Conservation (phyloP, 1,140 invertebrate genomes). For the Drosophila carrolli region DNA sequence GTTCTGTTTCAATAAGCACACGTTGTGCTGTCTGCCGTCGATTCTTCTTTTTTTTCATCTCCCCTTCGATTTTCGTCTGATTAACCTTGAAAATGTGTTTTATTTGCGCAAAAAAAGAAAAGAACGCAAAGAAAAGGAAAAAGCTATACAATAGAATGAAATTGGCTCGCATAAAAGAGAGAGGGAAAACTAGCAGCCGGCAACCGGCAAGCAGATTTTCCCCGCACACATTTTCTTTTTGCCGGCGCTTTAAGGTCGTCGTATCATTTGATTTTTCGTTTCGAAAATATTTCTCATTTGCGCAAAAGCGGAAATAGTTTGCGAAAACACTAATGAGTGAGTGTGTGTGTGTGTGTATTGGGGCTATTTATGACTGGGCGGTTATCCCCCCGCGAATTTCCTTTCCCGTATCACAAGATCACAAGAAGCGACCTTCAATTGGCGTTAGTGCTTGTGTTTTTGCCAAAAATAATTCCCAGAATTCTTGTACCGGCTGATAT, state of each 20-base stretch:
- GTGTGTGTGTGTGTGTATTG: neutral
- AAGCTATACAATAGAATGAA: conserved; percentile 26
- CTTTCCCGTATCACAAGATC: conserved; percentile 43
- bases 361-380: conserved; percentile 40
- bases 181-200: conserved; percentile 45
- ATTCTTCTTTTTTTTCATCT: neutral
- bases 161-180: conserved; percentile 13
- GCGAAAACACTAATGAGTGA: conserved; percentile 30
- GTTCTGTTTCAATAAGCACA: conserved; percentile 53
- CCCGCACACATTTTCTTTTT: neutral
- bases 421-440: conserved; percentile 45
- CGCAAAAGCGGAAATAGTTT: conserved; percentile 79
- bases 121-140: neutral
- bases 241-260: conserved; percentile 54
- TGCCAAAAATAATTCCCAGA: conserved; percentile 49
- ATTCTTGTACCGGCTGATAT: conserved; percentile 11
- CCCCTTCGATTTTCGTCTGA: conserved; percentile 29
- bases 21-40: conserved; percentile 33
- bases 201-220: conserved; percentile 48
- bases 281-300: conserved; percentile 41
- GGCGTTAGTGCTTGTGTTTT: conserved; percentile 3
- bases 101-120: conserved; percentile 12
- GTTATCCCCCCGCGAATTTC: neutral
- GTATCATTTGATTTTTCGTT: conserved; percentile 22
- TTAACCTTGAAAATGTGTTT: conserved; percentile 64